Conservation (phyloP, 2,888 invertebrate genomes). For the Thumatha senex region DNA sequence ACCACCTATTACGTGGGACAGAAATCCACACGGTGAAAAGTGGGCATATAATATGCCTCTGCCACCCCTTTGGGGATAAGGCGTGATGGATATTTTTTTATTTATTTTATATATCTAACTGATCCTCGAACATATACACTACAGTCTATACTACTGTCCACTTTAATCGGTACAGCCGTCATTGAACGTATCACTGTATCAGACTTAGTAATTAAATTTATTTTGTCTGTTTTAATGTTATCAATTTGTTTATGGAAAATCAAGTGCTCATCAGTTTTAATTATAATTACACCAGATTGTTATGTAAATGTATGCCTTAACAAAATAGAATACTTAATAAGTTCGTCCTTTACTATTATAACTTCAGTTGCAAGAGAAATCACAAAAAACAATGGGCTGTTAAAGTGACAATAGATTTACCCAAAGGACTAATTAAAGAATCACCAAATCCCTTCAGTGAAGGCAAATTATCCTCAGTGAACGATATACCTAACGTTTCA, state of each 20-base stretch:
- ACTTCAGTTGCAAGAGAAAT: slow-evolving; percentile 6
- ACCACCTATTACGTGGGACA: too few species aligned
- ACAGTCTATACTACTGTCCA: too few species aligned
- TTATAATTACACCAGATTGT: slow-evolving; percentile 14
- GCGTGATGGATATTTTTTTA: too few species aligned
- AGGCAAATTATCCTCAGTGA: neutral
- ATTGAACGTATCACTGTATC: neutral
- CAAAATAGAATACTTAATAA: slow-evolving; percentile 15
- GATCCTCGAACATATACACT: neutral
- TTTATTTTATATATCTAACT: neutral
- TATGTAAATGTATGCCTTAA: slow-evolving; percentile 22
- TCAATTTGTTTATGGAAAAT: slow-evolving; percentile 4
- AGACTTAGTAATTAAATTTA: neutral
- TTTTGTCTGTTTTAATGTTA: too few species aligned
- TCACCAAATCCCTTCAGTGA: slow-evolving; percentile 3
- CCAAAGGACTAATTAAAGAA: slow-evolving; percentile 4
- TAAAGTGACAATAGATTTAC: slow-evolving; percentile 2
- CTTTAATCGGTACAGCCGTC: neutral
- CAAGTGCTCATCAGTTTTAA: slow-evolving; percentile 13
- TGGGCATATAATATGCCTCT: too few species aligned
- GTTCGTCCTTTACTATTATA: slow-evolving; percentile 13
- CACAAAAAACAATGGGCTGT: slow-evolving; percentile 11
- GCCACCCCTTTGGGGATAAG: too few species aligned
- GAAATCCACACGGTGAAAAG: too few species aligned
- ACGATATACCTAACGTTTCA: neutral